Evolutionary conservation across 2,797 vertebrate species (phyloP), one percentile per base, ranked within the genome.

Genomic region (Sebastes variabilis): DNA sequence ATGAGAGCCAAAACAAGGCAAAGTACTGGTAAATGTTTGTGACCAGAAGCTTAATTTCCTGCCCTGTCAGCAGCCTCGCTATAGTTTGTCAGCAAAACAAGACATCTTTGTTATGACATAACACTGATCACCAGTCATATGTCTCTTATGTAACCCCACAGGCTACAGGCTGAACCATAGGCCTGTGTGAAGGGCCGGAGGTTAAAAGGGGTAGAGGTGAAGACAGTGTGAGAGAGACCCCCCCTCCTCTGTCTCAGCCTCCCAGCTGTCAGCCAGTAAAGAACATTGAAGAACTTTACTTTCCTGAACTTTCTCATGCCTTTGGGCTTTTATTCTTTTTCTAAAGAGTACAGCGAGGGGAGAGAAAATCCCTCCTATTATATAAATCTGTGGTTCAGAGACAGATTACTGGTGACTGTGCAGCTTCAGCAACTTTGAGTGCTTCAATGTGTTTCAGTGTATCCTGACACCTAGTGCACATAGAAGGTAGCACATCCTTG

Each of bases 401-500:
- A 58, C 66, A 77, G 77, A 86, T 83, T 81, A 89, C 75, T 73
- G 65, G 34, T 56, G 76, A 70, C 78, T 74, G 8, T 34, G 70
- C 84, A 83, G 84, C 80, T 77, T 86, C 79, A 81, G 81, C 77
- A 85, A 32, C 71, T 67, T 65, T 29, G 9, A 62, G 14, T 11
- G 8, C 34, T 22, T 71, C 27, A 55, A 0, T 30, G 22, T 71
- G 20, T 66, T 22, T 5, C 42, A 64, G 79, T 29, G 25, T 30
- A 6, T 27, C 12, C 76, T 89, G 86, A 82, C 91, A 85, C 80
- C 89, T 85, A 73, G 84, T 87, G 92, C 36, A 52, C 72, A 56
- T 3, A 9, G 20, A 8, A 6, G 36, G 83, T 29, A 88, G 14
- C 13, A 60, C 78, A 65, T 9, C 29, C 3, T 18, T 24, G 0